phyloP scores from a whole-genome alignment of 2,797 vertebrate species.

The Lithobates sylvaticus region DNA sequence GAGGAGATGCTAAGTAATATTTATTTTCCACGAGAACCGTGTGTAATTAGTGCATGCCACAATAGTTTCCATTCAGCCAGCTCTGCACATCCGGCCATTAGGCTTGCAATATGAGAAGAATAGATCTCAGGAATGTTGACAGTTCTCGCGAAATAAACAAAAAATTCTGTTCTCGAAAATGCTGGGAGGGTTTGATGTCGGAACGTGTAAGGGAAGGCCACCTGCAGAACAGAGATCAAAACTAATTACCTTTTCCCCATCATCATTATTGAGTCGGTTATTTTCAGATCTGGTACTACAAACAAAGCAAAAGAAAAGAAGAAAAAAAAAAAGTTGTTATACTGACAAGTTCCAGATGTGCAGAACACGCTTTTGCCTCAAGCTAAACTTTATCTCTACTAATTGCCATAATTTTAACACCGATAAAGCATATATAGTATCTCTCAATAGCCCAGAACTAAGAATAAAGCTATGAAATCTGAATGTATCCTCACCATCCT shows the following conservation, averaged over 20 bases:
- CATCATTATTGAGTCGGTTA: conserved; percentile 24
- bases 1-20: conserved; percentile 46
- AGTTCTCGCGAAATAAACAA: conserved; percentile 57
- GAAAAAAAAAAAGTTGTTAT: not conserved
- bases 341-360: conserved; percentile 33
- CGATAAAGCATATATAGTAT: not conserved
- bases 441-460: no score
- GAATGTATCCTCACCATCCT: no score
- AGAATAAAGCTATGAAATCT: no score
- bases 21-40: conserved; percentile 50
- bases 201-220: conserved; percentile 23
- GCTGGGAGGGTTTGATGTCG: conserved; percentile 17
- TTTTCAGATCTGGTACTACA: conserved; percentile 16
- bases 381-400: not conserved
- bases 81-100: conserved; percentile 51
- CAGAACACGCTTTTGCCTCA: not conserved
- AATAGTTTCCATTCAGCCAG: conserved; percentile 55
- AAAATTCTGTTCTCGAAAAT: conserved; percentile 31
- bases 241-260: conserved; percentile 24
- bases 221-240: conserved; percentile 41
- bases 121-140: conserved; percentile 54
- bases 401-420: conserved; percentile 11
- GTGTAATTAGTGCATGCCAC: conserved; percentile 55
- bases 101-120: conserved; percentile 54
- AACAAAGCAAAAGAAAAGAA: not conserved